Evolutionary conservation across 2,797 vertebrate genomes (phyloP), one percentile per base, ranked within the genome.

Genomic region (Morus bassanus): DNA sequence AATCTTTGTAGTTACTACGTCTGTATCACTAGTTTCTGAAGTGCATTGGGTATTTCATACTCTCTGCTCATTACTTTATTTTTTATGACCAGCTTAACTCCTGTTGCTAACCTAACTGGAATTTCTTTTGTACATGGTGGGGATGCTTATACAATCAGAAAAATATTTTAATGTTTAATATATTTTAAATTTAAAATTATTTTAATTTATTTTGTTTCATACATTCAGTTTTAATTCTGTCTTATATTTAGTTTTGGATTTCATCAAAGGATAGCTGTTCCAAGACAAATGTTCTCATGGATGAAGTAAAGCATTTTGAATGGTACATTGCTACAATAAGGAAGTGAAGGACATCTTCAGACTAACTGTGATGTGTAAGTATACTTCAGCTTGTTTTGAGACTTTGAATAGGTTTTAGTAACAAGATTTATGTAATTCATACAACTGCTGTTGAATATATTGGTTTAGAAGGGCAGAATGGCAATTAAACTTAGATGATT

Each of bases 401-500:
- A 39, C 56, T 37, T 15, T 41, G 8, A 21, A 76, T 45, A 33
- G 35, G 15, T 69, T 94, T 76, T 46, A 67, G 51, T 41, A 50
- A 73, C 46, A 90, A 81, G 67, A 69, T 70, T 33, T 57, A 78
- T 53, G 54, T 56, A 78, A 84, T 84, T 69, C 45, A 33, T 57
- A 13, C 28, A 61, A 88, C 35, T 96, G 39, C 79, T 76, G 51
- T 50, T 84, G 27, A 89, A 70, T 64, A 28, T 65, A 63, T 84
- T 87, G 88, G 59, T 82, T 96, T 92, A 61, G 67, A 76, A 89
- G 80, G 89, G 88, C 59, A 90, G 74, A 43, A 76, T 56, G 83
- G 73, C 91, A 96, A 95, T 94, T 95, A 97, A 92, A 88, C 46
- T 51, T 45, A 59, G 85, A 56, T 93, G 80, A 87, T 82, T 91